Conservation (phyloP, 2,113 vertebrate genomes). For the Psittacus erithacus region DNA sequence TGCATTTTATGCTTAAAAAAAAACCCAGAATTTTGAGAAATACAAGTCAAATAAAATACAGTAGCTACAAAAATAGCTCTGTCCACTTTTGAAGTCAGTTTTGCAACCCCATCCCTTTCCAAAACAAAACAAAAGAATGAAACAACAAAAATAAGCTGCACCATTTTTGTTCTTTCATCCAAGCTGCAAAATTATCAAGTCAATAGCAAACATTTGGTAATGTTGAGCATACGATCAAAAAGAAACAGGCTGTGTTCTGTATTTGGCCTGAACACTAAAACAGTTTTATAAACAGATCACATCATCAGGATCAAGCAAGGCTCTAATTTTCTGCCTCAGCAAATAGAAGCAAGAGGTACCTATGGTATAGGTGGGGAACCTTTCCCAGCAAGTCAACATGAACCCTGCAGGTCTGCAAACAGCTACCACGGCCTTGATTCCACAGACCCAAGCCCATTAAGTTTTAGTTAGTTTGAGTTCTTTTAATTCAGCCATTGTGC, state of each 20-base stretch:
- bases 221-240: not conserved
- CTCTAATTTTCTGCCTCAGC: not conserved
- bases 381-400: not conserved
- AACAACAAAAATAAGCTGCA: not conserved
- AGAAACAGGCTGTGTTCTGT: not conserved
- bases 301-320: not conserved
- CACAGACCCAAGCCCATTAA: not conserved
- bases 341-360: not conserved
- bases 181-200: conserved; percentile 24
- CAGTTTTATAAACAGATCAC: conserved; percentile 22
- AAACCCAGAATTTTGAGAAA: not conserved
- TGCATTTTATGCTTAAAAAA: not conserved
- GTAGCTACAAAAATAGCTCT: not conserved
- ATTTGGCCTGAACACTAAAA: not conserved
- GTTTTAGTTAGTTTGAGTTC: not conserved
- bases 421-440: not conserved
- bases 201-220: conserved; percentile 28
- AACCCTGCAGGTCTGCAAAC: not conserved
- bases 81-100: not conserved
- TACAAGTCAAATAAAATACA: not conserved
- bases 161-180: not conserved
- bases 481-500: not conserved
- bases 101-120: not conserved
- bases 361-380: not conserved
- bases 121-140: not conserved